These are phyloP conservation scores for Oscheius onirici DNA, from an alignment of 2,888 invertebrate genomes.

Conservation along the genomic window DNA sequence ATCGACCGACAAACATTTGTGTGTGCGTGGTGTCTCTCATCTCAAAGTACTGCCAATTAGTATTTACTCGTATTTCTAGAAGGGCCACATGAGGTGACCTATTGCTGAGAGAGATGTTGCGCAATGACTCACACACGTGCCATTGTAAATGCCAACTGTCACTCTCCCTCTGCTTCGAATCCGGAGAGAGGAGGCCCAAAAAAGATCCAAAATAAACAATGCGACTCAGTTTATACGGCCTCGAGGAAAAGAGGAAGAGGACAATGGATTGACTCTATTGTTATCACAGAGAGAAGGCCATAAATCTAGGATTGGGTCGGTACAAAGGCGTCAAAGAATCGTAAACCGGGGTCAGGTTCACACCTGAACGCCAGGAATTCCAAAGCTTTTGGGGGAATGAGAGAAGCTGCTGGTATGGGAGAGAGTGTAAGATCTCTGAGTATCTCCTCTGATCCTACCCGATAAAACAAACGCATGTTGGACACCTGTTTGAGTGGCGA, in stretches of 20 bases:
- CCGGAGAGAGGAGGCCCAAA: neutral
- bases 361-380: neutral
- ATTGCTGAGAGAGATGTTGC: constrained; percentile 5
- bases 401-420: neutral
- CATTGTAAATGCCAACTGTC: constrained; percentile 30
- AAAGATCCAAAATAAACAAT: constrained; percentile 23
- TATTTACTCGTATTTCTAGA: constrained; percentile 9
- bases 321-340: constrained; percentile 25
- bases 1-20: constrained; percentile 25
- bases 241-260: neutral
- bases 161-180: constrained; percentile 1
- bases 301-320: constrained; percentile 16
- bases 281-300: neutral
- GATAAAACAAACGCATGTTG: neutral
- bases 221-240: neutral
- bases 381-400: neutral
- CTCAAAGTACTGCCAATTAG: neutral
- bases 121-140: neutral
- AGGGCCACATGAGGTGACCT: neutral
- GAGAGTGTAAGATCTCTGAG: neutral
- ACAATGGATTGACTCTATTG: neutral
- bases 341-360: constrained; percentile 4
- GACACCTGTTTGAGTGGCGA: neutral
- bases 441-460: neutral
- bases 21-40: neutral